A percentile compares a stretch with the other conserved stretches of the same genome.
phyloP scores from a whole-genome alignment of 2,888 invertebrate genomes.

The Neoaliturus tenellus region DNA sequence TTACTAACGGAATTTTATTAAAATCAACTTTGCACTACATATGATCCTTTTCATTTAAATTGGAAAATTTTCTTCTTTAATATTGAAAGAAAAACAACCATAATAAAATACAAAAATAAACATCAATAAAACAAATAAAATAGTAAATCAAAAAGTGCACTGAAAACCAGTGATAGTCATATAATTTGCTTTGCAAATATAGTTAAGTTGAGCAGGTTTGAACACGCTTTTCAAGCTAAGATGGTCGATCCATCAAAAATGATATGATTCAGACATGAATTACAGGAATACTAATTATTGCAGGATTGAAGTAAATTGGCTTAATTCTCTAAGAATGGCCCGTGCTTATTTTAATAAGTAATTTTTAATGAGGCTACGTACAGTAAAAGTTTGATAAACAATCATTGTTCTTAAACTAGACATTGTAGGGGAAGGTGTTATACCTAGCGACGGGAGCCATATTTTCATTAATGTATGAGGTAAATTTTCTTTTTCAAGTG shows the following conservation, averaged over 20 bases:
- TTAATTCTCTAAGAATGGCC: neutral
- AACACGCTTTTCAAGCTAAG: conserved; percentile 47
- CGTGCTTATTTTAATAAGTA: no score
- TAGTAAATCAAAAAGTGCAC: neutral
- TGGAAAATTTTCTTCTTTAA: no score
- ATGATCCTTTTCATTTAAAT: no score
- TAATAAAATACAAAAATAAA: no score
- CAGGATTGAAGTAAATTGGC: neutral
- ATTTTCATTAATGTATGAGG: conserved; percentile 11
- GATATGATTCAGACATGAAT: neutral
- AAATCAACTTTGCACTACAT: no score
- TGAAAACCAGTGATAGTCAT: neutral
- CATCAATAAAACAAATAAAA: neutral
- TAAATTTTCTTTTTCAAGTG: conserved; percentile 29
- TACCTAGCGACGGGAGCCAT: neutral
- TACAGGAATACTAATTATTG: neutral
- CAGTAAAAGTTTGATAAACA: no score
- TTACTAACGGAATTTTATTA: no score
- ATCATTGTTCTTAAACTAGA: no score
- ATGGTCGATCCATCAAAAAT: neutral
- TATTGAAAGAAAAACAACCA: no score
- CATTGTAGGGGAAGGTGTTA: neutral
- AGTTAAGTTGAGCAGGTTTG: conserved; percentile 29
- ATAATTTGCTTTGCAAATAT: conserved; percentile 32
- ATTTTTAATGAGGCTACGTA: no score